Percentiles rank a stretch among this genome's conserved stretches.
Evolutionary conservation across 2,888 invertebrate species (phyloP).

Genomic region (Heterodera filipjevi): DNA sequence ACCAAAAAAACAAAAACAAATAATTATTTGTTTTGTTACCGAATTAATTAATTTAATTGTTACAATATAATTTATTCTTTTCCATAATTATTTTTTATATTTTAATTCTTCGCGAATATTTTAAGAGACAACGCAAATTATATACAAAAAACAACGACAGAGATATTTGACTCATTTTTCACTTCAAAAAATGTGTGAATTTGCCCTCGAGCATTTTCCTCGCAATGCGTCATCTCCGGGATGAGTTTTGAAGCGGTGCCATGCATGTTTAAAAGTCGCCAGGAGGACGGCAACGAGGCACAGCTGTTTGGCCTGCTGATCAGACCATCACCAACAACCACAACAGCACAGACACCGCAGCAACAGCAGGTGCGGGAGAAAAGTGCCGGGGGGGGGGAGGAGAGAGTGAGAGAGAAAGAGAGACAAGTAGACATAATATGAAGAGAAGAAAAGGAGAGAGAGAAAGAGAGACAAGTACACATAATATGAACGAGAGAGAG

Average conservation of each 20-base stretch:
- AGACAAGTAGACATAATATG: background rate
- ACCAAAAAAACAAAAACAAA: background rate
- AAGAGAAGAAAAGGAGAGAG: background rate
- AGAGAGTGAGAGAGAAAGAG: background rate
- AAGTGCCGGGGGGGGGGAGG: background rate
- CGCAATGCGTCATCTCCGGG: conserved; percentile 7
- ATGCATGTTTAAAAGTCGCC: conserved; percentile 46
- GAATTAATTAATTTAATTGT: background rate
- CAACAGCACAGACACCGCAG: background rate
- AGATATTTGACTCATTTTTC: background rate
- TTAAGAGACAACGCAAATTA: background rate
- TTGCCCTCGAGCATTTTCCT: background rate
- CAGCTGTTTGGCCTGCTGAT: conserved; percentile 45
- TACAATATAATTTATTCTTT: background rate
- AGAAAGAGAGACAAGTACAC: background rate
- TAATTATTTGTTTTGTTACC: background rate
- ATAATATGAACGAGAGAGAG: background rate
- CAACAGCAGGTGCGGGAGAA: background rate
- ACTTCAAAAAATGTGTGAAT: background rate
- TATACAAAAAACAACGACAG: background rate
- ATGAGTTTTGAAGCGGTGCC: conserved; percentile 53
- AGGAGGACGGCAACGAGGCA: conserved; percentile 43
- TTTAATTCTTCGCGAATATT: background rate
- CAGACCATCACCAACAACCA: conserved; percentile 32
- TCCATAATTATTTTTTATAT: background rate